Conservation (phyloP, 1,140 invertebrate species). For the Eriocheir sinensis region DNA sequence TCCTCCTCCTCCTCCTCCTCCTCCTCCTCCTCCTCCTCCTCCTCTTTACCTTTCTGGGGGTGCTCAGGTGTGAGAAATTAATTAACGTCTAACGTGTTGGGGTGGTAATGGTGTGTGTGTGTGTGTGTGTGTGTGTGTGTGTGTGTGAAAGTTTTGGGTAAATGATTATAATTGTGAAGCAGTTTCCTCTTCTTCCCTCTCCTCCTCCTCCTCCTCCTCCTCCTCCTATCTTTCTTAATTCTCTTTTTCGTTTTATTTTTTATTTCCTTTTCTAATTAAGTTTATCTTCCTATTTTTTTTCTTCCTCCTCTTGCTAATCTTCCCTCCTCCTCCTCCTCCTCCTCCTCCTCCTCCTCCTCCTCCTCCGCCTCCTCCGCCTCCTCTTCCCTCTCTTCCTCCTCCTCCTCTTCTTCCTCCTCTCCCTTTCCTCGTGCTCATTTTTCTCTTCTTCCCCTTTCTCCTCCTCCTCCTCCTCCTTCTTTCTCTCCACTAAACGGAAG, state of each 20-base stretch:
- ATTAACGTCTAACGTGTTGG: background rate
- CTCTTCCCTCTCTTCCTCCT: background rate
- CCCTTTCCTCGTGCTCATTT: background rate
- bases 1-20: too few species aligned
- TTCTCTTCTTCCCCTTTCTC: background rate
- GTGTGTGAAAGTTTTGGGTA: too few species aligned
- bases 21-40: too few species aligned
- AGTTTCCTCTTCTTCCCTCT: too few species aligned
- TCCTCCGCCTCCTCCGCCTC: too few species aligned
- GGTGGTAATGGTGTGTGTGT: background rate
- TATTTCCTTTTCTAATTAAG: background rate
- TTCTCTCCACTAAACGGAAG: too few species aligned
- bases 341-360: too few species aligned
- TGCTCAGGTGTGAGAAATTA: conserved; percentile 9
- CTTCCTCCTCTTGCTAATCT: background rate
- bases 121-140: background rate
- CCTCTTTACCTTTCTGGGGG: background rate
- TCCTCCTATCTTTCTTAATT: too few species aligned
- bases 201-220: too few species aligned
- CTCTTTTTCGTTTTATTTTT: background rate
- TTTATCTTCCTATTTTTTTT: background rate
- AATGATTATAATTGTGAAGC: too few species aligned
- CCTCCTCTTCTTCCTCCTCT: background rate
- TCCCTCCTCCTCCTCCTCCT: too few species aligned
- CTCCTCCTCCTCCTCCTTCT: too few species aligned